Percentiles rank a stretch among this genome's conserved stretches.
Evolutionary conservation across 2,888 invertebrate genomes (phyloP).

Genomic region (Lithophane semibrunnea): DNA sequence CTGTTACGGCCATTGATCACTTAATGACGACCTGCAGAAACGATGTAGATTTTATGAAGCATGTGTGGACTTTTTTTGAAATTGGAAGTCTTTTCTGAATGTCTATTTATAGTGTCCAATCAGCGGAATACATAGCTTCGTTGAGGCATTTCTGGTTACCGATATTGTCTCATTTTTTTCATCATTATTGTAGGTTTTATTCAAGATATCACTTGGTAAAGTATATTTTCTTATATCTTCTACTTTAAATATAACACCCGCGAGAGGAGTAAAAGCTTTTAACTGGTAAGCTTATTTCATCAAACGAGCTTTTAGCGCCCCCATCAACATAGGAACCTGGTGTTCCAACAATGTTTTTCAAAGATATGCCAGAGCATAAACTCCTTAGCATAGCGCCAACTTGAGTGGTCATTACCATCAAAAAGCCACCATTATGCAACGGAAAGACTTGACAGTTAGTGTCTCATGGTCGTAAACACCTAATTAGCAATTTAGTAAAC

Average conservation of each 20-base stretch:
- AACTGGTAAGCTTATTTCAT: slow-evolving; percentile 9
- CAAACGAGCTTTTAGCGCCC: slow-evolving; percentile 11
- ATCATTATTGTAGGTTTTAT: neutral
- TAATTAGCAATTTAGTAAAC: slow-evolving; percentile 62
- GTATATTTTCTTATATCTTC: neutral
- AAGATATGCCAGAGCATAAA: slow-evolving; percentile 51
- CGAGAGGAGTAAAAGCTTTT: neutral
- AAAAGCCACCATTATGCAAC: slow-evolving; percentile 45
- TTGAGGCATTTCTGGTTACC: neutral
- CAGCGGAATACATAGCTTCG: neutral
- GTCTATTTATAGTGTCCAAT: neutral
- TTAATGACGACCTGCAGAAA: slow-evolving; percentile 45
- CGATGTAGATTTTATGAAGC: slow-evolving; percentile 12
- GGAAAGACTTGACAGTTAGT: slow-evolving; percentile 38
- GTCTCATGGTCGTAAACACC: slow-evolving; percentile 52
- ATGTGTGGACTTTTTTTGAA: slow-evolving; percentile 22
- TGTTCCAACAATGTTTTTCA: slow-evolving; percentile 18
- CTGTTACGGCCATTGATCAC: slow-evolving; percentile 50
- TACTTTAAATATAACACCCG: neutral
- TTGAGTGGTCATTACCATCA: slow-evolving; percentile 56
- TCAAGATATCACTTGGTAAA: neutral
- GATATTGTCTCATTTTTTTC: neutral
- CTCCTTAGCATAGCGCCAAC: slow-evolving; percentile 33
- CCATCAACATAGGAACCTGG: slow-evolving; percentile 2
- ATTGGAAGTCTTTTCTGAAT: neutral